A percentile compares a stretch with the other conserved stretches of the same genome.
These are phyloP conservation scores for Cebus imitator DNA, from an alignment of 2,113 vertebrate species.

Conservation along the genomic window DNA sequence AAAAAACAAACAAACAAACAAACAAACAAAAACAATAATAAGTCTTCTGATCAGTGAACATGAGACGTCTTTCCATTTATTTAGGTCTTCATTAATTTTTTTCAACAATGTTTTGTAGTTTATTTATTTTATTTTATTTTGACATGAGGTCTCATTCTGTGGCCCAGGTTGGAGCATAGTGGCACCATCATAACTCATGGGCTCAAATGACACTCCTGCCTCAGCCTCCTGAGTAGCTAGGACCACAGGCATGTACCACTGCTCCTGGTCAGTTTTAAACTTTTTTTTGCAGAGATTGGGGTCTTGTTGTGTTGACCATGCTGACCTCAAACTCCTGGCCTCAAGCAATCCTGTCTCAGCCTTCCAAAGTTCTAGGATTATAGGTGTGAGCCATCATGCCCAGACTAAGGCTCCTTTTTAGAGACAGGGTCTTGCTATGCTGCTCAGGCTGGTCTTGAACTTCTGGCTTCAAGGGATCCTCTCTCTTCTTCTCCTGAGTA, in stretches of 20 bases:
- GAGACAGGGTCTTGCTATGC: too few species aligned
- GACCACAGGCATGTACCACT: not conserved
- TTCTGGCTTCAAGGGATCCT: too few species aligned
- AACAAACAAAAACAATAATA: not conserved
- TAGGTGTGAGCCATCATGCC: not conserved
- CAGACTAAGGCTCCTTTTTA: not conserved
- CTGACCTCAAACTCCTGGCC: not conserved
- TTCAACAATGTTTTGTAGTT: not conserved
- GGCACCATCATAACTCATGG: not conserved
- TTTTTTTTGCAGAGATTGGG: not conserved
- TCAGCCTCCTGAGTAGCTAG: not conserved
- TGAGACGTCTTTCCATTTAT: slow-evolving; percentile 15
- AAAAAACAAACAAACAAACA: too few species aligned
- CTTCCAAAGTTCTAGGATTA: not conserved
- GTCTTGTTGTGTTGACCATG: not conserved
- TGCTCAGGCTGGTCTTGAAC: too few species aligned
- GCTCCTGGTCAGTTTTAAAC: not conserved
- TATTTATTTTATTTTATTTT: not conserved
- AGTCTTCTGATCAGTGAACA: slow-evolving; percentile 6
- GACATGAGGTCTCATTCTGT: not conserved
- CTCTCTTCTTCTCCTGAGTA: too few species aligned
- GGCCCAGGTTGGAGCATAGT: not conserved
- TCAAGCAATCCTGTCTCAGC: not conserved
- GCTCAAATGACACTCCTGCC: not conserved
- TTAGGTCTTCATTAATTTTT: not conserved